Base-by-base conservation (phyloP, 2,888 invertebrate species). In the Latrodectus hesperus region DNA sequence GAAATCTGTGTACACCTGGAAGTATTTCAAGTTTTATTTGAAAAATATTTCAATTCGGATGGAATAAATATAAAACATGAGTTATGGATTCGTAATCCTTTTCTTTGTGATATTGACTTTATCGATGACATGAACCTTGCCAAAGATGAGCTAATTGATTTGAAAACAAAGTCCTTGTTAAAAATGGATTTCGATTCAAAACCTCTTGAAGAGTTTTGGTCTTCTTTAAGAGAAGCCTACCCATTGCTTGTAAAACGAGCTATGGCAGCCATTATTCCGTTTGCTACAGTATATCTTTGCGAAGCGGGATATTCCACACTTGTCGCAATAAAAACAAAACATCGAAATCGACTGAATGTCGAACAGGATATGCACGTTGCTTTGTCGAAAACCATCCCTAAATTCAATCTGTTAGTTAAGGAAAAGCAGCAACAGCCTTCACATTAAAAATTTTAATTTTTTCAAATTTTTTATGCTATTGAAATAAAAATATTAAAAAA, bases 211-310 rank as follows among this genome's bases (percentile, higher is more conserved):
- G 72, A 73, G 72, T 73, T 73, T 73, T 51, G 79, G 72, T 81
- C 81, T 81, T 82, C 81, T 82, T 82, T 82, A 82, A 82, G 81
- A 82, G 81, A 82, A 82, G 74, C 81, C 81, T 82, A 82, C 81
- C 81, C 74, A 82, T 82, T 82, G 74, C 74, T 82, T 74, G 81
- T 74, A 74, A 82, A 74, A 74, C 81, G 81, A 82, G 74, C 81
- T 82, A 82, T 82, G 81, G 81, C 81, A 82, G 74, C 68, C 81
- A 82, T 82, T 82, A 82, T 82, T 82, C 81, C 81, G 74, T 82
- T 82, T 82, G 81, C 81, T 74, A 82, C 81, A 74, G 74, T 74
- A 82, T 82, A 82, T 82, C 74, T 74, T 74, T 82, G 81, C 74
- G 81, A 82, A 82, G 74, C 74, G 68, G 81, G 68, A 82, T 82